Base-by-base conservation (phyloP, 2,113 vertebrate species). In the Suricata suricatta region DNA sequence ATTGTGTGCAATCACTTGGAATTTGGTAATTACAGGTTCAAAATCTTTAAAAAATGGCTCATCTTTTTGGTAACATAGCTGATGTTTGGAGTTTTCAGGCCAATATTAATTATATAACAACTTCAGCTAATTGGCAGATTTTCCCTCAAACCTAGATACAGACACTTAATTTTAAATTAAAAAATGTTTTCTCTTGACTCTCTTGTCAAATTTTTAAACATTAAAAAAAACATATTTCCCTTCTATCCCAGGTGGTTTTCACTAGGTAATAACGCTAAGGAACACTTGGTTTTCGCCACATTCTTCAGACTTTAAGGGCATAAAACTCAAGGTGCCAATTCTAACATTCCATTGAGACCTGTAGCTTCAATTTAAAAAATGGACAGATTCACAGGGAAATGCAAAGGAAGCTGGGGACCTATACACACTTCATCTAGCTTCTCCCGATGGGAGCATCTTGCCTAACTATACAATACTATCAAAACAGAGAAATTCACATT, bases 41-140 rank as follows among this genome's bases (percentile, higher is more conserved):
- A 44, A 89, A 88, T 76, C 95, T 16, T 35, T 12, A 23, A 81
- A 41, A 91, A 93, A 95, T 94, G 54, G 93, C 27, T 95, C 96
- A 86, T 98, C 83, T 93, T 95, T 95, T 95, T 97, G 94, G 98
- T 92, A 96, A 95, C 93, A 23, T 6, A 35, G 16, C 76, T 85
- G 97, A 95, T 29, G 69, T 96, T 96, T 95, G 81, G 63, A 27
- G 63, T 96, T 97, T 69, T 66, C 19, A 96, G 91, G 97, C 12
- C 23, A 0, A 29, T 97, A 52, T 97, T 96, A 94, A 44, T 35
- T 82, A 91, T 72, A 88, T 54, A n/a, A 83, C 94, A 92, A 83
- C 90, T 91, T 95, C 13, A 97, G 80, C 35, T 93, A 96, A 96
- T 97, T 97, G 96, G 27, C 31, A 88, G 92, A 2, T 64, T n/a